Base-by-base conservation (phyloP, 2,888 invertebrate genomes). In the Corythucha ciliata region DNA sequence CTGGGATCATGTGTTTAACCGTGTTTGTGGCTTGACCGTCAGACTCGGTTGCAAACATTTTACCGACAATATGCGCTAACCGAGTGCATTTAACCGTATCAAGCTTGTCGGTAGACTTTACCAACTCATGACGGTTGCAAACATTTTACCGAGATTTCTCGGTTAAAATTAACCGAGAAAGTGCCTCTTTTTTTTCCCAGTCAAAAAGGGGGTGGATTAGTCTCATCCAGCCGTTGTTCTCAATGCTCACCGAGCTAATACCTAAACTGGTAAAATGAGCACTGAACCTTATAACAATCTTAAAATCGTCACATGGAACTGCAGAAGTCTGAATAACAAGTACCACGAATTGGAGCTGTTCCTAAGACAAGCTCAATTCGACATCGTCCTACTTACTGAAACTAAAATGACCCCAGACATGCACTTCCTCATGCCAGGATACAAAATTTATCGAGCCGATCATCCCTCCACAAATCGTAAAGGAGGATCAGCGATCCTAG, bases 251-350 rank as follows among this genome's bases (percentile, higher is more conserved):
- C 7, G 22, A 46, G 24, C 22, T 46, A 3, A 4, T 46, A 18
- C 48, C 48, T 20, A 36, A 24, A 8, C 20, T 48, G 3, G 4
- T 48, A 4, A 48, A 48, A 48, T 20, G 21, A 34, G n/a, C 12
- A 36, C 18, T 16, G 21, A 4, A 14, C 21, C 5, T 21, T 22
- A 29, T 29, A 29, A 29, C 29, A 48, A 14, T 21, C 40, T 29
- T 25, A 25, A 24, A 16, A 40, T 39, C 21, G 16, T n/a, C 41
- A 49, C 49, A 41, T 42, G 49, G 49, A 49, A 49, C 32, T 40
- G 29, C 49, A 21, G 49, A 20, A 33, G 49, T 6, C n/a, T 48
- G 4, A 36, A 16, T 22, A 39, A 39, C 16, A 48, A 40, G 25
- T 48, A 20, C 29, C 48, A 39, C 34, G 48, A 48, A 25, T 25